Conservation (phyloP, 1,140 invertebrate species). For the Zaprionus tsacasi region DNA sequence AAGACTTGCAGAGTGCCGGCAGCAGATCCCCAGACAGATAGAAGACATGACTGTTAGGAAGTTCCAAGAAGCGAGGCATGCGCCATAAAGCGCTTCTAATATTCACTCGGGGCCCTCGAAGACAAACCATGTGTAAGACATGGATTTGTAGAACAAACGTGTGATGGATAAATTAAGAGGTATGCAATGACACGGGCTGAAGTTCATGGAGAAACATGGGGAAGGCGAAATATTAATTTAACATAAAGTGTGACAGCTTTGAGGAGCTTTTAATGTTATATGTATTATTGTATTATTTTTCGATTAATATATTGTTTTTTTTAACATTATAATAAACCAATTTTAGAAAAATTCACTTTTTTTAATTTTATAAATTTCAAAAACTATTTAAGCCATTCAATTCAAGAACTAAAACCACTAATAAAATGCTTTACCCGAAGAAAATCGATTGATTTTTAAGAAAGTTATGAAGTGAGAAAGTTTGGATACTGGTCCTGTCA, state of each 20-base stretch:
- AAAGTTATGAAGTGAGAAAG: too few relatives aligned
- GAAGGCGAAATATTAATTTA: not conserved
- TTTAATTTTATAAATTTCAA: too few relatives aligned
- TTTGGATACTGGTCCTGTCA: too few relatives aligned
- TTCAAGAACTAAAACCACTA: too few relatives aligned
- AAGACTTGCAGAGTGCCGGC: constrained; percentile 9
- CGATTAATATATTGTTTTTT: too few relatives aligned
- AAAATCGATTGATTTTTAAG: too few relatives aligned
- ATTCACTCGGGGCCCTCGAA: constrained; percentile 10
- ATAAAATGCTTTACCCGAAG: too few relatives aligned
- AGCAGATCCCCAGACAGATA: not conserved
- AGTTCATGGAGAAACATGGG: not conserved
- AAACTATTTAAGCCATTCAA: too few relatives aligned
- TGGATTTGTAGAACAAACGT: constrained; percentile 10
- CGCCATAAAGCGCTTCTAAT: constrained; percentile 41
- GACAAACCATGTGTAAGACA: constrained; percentile 17
- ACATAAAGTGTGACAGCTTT: not conserved
- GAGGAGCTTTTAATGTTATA: not conserved
- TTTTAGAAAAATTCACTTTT: too few relatives aligned
- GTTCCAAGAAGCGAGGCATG: constrained; percentile 42
- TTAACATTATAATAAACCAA: too few relatives aligned
- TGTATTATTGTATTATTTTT: too few relatives aligned
- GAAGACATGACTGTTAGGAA: constrained; percentile 4
- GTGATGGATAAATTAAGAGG: constrained; percentile 6
- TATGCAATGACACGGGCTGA: constrained; percentile 27